Conservation (phyloP, 1,140 invertebrate species). For the Colletes gigas region DNA sequence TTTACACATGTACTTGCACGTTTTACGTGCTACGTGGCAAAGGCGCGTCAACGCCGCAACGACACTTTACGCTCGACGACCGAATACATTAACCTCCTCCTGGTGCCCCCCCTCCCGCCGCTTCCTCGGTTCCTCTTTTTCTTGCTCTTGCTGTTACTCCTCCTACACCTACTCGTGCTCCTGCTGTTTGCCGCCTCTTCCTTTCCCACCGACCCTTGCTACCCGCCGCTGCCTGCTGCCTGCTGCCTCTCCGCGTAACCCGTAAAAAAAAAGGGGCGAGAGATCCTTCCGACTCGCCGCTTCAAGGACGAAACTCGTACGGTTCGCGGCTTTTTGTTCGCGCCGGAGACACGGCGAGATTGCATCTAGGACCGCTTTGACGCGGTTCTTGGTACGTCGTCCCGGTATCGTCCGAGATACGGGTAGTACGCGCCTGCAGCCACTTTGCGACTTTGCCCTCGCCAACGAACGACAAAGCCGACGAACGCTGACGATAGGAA, state of each 20-base stretch:
- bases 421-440: neutral
- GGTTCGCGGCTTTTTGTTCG: neutral
- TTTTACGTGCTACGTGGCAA: conserved; percentile 52
- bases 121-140: neutral
- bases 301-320: neutral
- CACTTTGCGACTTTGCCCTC: neutral
- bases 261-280: neutral
- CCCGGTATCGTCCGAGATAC: neutral
- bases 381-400: neutral
- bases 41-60: conserved; percentile 27
- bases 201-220: too few species aligned
- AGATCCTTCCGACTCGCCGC: neutral
- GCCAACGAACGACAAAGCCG: neutral
- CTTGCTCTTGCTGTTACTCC: neutral
- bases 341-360: too few species aligned
- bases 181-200: too few species aligned
- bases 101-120: neutral
- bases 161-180: neutral
- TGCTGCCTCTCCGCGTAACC: neutral
- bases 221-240: neutral
- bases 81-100: conserved; percentile 54
- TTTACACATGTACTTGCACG: conserved; percentile 43
- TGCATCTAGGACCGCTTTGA: neutral
- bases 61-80: conserved; percentile 49
- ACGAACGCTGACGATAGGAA: neutral